These are phyloP conservation scores for Nasonia oneida DNA, from an alignment of 2,888 invertebrate genomes.

Conservation along the genomic window DNA sequence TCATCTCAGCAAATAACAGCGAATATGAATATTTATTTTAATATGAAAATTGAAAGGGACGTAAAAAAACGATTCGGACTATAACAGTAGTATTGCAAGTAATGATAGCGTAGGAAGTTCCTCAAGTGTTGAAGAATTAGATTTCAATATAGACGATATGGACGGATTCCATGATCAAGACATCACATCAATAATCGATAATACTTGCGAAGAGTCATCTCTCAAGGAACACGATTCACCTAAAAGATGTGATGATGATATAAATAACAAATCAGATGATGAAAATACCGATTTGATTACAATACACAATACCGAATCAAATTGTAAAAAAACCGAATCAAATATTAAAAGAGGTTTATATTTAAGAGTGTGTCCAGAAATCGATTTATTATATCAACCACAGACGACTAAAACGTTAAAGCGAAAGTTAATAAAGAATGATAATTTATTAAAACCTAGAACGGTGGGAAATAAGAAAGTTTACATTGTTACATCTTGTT, in stretches of 20 bases:
- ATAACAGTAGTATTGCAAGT: too few relatives aligned
- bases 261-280: not conserved
- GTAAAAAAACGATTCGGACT: not conserved
- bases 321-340: not conserved
- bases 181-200: not conserved
- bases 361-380: not conserved
- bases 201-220: not conserved
- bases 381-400: conserved; percentile 11
- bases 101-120: too few relatives aligned
- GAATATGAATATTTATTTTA: conserved; percentile 9
- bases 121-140: too few relatives aligned
- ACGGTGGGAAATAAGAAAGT: not conserved
- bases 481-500: not conserved
- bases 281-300: not conserved
- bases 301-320: not conserved
- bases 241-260: not conserved
- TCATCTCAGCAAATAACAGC: not conserved
- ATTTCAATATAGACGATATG: not conserved
- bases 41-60: conserved; percentile 11
- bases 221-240: not conserved
- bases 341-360: conserved; percentile 5
- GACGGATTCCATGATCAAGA: too few relatives aligned
- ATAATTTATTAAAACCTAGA: conserved; percentile 4
- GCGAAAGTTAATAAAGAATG: conserved; percentile 29
- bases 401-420: not conserved